Conservation (phyloP, 2,113 vertebrate species). For the Zosterops hypoxanthus region DNA sequence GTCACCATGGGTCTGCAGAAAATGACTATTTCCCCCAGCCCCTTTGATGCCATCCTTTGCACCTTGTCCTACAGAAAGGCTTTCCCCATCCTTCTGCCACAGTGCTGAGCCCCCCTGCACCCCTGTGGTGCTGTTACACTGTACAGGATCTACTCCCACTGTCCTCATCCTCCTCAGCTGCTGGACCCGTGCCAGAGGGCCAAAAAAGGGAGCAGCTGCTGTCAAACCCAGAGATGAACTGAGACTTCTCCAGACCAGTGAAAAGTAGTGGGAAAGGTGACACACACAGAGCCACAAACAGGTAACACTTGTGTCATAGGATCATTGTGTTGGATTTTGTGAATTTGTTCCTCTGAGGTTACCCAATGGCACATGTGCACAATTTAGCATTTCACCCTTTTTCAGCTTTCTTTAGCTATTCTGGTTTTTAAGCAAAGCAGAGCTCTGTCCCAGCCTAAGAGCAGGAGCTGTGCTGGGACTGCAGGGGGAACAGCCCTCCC, state of each 20-base stretch:
- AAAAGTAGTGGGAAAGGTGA: not conserved
- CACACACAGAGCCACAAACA: not conserved
- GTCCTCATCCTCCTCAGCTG: not conserved
- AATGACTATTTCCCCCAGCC: not conserved
- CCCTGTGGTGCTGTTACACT: accelerated
- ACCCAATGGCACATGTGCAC: not conserved
- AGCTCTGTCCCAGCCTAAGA: not conserved
- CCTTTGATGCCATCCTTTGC: not conserved
- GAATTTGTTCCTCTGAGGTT: not conserved
- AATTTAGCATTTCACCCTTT: not conserved
- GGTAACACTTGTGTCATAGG: accelerated
- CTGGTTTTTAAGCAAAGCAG: not conserved
- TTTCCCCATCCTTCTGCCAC: not conserved
- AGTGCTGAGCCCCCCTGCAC: not conserved
- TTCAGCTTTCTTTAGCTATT: not conserved
- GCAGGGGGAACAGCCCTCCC: too few relatives aligned
- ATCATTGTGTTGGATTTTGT: accelerated
- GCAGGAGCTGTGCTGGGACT: not conserved
- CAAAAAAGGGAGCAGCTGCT: not conserved
- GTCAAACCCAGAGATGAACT: not conserved
- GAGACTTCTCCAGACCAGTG: not conserved
- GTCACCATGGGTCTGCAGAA: accelerated
- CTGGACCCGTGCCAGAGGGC: not conserved
- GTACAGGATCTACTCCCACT: accelerated
- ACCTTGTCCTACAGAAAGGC: not conserved